phyloP scores from a whole-genome alignment of 2,797 vertebrate genomes.

The Danio aesculapii region DNA sequence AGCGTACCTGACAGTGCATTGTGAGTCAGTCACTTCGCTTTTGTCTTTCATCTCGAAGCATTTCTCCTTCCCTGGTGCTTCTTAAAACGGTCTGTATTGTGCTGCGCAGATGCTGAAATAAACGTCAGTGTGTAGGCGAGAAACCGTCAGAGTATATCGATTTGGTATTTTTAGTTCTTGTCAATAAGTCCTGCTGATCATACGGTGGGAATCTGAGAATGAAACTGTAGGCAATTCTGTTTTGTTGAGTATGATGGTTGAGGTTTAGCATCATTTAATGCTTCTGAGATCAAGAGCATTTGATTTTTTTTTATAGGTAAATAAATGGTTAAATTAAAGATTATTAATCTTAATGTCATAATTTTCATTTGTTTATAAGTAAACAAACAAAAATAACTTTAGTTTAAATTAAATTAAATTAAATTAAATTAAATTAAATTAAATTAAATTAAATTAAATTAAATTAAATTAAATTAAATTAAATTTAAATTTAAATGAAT shows the following conservation, averaged over 20 bases:
- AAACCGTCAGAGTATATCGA: neutral
- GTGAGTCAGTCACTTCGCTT: slow-evolving; percentile 80
- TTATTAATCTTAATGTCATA: too few species aligned
- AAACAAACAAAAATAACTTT: too few species aligned
- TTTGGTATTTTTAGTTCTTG: neutral
- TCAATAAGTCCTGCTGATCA: neutral
- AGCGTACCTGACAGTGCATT: slow-evolving; percentile 94
- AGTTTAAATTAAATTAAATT: too few species aligned
- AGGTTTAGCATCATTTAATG: neutral
- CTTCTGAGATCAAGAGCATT: neutral
- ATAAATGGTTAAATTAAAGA: too few species aligned
- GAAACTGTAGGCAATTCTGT: neutral
- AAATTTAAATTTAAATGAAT: too few species aligned
- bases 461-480: too few species aligned
- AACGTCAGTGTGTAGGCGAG: neutral
- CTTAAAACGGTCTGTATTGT: neutral
- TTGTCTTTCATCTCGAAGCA: neutral
- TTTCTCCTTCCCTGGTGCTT: neutral
- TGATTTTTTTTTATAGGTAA: too few species aligned
- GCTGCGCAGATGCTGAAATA: slow-evolving; percentile 5
- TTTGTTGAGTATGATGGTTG: neutral
- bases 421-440: neutral
- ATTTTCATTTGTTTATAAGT: too few species aligned
- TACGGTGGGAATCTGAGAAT: neutral
- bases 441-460: too few species aligned